Base-by-base conservation (phyloP, 2,888 invertebrate species). In the Bedellia somnulentella region DNA sequence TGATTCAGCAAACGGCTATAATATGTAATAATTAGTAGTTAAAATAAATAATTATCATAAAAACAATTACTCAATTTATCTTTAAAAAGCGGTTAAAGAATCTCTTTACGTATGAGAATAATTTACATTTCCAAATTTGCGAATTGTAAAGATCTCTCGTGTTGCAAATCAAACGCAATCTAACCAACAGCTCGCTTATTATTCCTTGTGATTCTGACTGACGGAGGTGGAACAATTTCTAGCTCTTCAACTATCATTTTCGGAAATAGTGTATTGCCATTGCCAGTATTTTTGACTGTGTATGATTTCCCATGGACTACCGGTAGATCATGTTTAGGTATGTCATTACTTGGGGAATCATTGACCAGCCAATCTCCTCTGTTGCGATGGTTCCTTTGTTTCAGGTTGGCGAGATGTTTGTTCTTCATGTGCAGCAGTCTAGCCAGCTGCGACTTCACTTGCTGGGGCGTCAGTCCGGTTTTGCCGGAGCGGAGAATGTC, bases 231-330 rank as follows among this genome's bases (percentile, higher is more conserved):
- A 34, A 62, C 51, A 57, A 70, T 63, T 18, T 70, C 64, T 39
- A 76, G 68, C 39, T 73, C 73, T 44, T 82, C 82, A 1, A 81
- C 78, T 21, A 81, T 81, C 1, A 78, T 71, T 40, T 78, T 78
- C 2, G 82, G 82, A 42, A 81, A 79, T 3, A 80, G 52, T 1
- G 79, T 79, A 46, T 78, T 78, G 35, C 76, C 64, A 35, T 75
- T 73, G 35, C 76, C 64, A 35, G 73, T 73, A 37, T 71, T 73
- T 25, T 78, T 63, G 16, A 80, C 56, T 5, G 71, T 77, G 46
- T 80, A 81, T 0, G 80, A 81, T 9, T 62, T 46, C 5, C 68
- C 78, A 44, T 77, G 80, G 1, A 78, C 71, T 12, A 75, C 60
- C 4, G 70, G 56, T 29, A 53, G 46, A 11, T 78, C 53, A 0